Base-by-base conservation (phyloP, 2,888 invertebrate species). In the Aporophyla nigra region DNA sequence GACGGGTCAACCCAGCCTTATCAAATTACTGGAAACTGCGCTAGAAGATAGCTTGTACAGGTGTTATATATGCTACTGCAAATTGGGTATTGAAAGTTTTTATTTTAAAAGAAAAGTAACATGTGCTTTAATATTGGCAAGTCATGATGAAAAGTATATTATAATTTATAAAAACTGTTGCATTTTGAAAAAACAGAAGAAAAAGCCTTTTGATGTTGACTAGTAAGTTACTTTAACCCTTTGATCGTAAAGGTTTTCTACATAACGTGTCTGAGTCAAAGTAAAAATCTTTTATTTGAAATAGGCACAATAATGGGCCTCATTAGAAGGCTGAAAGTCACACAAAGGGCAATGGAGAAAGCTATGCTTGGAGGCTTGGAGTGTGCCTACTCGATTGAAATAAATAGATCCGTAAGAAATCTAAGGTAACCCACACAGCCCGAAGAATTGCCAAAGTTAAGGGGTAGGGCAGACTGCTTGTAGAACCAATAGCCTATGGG, bases 1-100 rank as follows among this genome's bases (percentile, higher is more conserved):
- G 71, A 54, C 43, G 66, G 84, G 67, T 70, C 74, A 76, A 61
- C 75, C 76, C 61, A 21, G 33, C 49, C 40, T 84, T 82, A 86
- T 88, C 61, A 56, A 86, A 75, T 86, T 86, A 88, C 82, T 74
- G 63, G 51, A 65, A 54, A 66, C 65, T 24, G 54, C 40, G 33
- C 56, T 12, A 46, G 16, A 24, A 46, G 40, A 63, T 33, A 69
- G n/a, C 19, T 33, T 56, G 9, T 54, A 49, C 16, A 1, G 16
- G 40, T 53, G 6, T 51, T 56, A 24, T 61, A 27, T 67, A 27
- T 49, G 12, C 14, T 27, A 7, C 21, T 40, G 6, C 16, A 33
- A 43, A 67, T 43, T 9, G 0, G 21, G 24, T 56, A 54, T 14
- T 43, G 10, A 24, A 54, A 69, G 16, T 66, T 77, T 53, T 46